Evolutionary conservation across 2,888 invertebrate genomes (phyloP).

Genomic region (Endotricha flammealis): DNA sequence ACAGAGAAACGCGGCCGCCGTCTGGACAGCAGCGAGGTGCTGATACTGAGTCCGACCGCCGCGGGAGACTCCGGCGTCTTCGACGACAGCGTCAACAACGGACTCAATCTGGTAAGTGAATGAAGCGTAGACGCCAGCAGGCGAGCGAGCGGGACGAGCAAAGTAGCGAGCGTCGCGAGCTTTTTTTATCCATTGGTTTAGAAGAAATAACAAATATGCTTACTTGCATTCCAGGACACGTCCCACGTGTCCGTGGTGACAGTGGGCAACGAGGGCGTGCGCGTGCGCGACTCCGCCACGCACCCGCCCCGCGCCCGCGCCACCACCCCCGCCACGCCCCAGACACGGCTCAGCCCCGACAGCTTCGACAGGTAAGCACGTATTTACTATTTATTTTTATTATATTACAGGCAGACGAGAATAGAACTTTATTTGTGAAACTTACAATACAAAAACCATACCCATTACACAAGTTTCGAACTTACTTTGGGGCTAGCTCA

Average conservation of each 20-base stretch:
- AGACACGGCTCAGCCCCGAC: conserved; percentile 69
- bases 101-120: conserved; percentile 45
- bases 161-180: too few species aligned
- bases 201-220: conserved; percentile 4
- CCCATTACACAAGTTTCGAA: too few species aligned
- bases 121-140: not conserved
- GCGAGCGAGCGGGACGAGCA: too few species aligned
- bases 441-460: too few species aligned
- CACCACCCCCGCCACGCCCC: conserved; percentile 39
- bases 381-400: too few species aligned
- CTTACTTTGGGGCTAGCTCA: too few species aligned
- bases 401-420: too few species aligned
- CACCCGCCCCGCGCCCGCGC: conserved; percentile 43
- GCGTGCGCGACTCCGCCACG: conserved; percentile 85
- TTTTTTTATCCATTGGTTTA: too few species aligned
- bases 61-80: conserved; percentile 82
- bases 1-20: conserved; percentile 78
- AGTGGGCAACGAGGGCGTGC: conserved; percentile 89
- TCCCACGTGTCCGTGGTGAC: conserved; percentile 95
- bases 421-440: too few species aligned
- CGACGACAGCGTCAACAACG: conserved; percentile 62
- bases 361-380: conserved; percentile 77
- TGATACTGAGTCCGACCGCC: conserved; percentile 86
- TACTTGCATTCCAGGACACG: conserved; percentile 78
- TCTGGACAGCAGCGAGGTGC: conserved; percentile 90